Base-by-base conservation (phyloP, 2,113 vertebrate species). In the Sinocyclocheilus grahami region DNA sequence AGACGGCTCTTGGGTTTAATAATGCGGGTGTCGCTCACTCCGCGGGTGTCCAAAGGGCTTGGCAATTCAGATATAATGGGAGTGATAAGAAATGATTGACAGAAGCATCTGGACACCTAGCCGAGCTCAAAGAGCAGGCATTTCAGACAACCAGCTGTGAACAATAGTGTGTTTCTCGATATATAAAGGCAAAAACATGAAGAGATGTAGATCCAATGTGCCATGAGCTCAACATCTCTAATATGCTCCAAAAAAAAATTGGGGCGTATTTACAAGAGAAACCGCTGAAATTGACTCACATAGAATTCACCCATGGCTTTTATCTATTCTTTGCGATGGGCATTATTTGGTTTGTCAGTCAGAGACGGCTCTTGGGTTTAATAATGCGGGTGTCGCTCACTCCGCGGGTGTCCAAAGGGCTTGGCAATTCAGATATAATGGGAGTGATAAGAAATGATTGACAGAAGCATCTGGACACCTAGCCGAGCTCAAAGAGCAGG, bases 11-110 rank as follows among this genome's bases (percentile, higher is more conserved):
- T 46, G 84, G 53, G 86, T 80, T 85, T 82, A 90, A 88, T 85
- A 91, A 71, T 74, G 83, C 83, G 86, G 85, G 72, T 89, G 76
- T 51, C 78, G 78, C 39, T 84, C 84, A 83, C 87, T 18, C 82
- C 42, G 48, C 37, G 18, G 16, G 88, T 42, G 62, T 78, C 65
- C 87, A 84, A 60, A 85, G 79, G 87, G 72, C 75, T 86, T 55
- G 83, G 20, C 75, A 51, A 87, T 71, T 87, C 87, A 53, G 83
- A 88, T 87, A 85, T 85, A 55, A 65, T 88, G 84, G 27, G 67
- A 86, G 83, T 76, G 82, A 89, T 90, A 87, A 86, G 69, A 74
- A 86, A 83, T 87, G 90, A 93, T n/a, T 86, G 90, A 90, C 90
- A 91, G 63, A 81, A 90, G 90, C 85, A 86, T 85, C 78, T 89